Evolutionary conservation across 2,888 invertebrate species (phyloP).

Genomic region (Agriopis marginaria): DNA sequence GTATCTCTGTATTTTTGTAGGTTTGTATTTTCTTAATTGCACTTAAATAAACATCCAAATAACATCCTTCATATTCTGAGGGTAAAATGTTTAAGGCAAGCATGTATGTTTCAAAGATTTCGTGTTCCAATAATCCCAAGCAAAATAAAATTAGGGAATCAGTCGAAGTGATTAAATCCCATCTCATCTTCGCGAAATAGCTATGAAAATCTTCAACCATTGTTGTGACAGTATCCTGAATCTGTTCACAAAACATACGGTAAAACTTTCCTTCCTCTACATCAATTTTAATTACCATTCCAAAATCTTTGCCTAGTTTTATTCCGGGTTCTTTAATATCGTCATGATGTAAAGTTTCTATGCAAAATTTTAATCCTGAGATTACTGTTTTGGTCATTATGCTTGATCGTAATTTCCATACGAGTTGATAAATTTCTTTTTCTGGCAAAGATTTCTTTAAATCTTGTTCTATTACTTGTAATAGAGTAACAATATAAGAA

Average conservation of each 20-base stretch:
- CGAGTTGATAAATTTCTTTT: slow-evolving; percentile 28
- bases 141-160: slow-evolving; percentile 17
- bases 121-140: slow-evolving; percentile 15
- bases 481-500: slow-evolving; percentile 23
- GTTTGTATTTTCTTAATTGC: slow-evolving; percentile 21
- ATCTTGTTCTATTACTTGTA: slow-evolving; percentile 22
- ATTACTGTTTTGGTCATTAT: slow-evolving; percentile 25
- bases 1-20: slow-evolving; percentile 29
- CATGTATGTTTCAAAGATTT: slow-evolving; percentile 30
- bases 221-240: slow-evolving; percentile 2
- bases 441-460: slow-evolving; percentile 27
- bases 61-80: slow-evolving; percentile 11
- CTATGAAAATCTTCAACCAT: not conserved
- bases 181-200: not conserved
- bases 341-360: not conserved
- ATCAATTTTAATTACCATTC: slow-evolving; percentile 21
- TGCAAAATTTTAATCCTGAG: not conserved
- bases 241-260: slow-evolving; percentile 22
- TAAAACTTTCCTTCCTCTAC: slow-evolving; percentile 26
- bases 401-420: slow-evolving; percentile 25
- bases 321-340: slow-evolving; percentile 15
- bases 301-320: slow-evolving; percentile 25
- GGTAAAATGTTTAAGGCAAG: slow-evolving; percentile 32
- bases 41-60: slow-evolving; percentile 21
- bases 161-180: not conserved